Evolutionary conservation across 37 sponge, comb jelly and placozoan species (phyloP).

Genomic region (Chondrosia reniformis): DNA sequence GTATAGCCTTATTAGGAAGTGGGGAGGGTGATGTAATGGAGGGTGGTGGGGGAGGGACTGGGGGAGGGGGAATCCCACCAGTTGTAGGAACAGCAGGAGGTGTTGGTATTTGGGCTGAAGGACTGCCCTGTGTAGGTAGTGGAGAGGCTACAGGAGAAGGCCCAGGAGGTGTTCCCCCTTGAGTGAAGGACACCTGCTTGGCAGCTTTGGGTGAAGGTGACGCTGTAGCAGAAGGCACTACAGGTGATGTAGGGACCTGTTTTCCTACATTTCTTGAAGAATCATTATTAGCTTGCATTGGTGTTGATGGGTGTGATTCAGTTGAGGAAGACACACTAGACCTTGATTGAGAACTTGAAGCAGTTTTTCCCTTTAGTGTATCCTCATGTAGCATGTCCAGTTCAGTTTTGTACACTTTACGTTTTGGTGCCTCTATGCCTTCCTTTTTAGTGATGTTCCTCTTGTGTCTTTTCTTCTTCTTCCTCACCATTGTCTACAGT

Average conservation of each 20-base stretch:
- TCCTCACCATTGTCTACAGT: constrained; percentile 6
- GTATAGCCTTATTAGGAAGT: constrained; percentile 5
- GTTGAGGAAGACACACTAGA: too few relatives aligned
- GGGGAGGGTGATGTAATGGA: constrained; percentile 1
- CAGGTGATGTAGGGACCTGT: too few relatives aligned
- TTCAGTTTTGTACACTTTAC: constrained; percentile 16
- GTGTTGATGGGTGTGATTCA: too few relatives aligned
- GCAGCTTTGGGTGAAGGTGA: too few relatives aligned
- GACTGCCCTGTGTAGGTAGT: not conserved
- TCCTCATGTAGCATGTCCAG: constrained; percentile 3
- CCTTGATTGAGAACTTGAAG: too few relatives aligned
- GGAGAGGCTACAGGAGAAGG: too few relatives aligned
- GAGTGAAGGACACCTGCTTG: too few relatives aligned
- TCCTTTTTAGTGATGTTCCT: not conserved
- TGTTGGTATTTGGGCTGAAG: not conserved
- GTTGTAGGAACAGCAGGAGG: not conserved
- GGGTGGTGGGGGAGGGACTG: constrained; percentile 19
- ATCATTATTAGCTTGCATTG: too few relatives aligned
- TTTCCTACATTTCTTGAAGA: too few relatives aligned
- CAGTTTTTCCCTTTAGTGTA: too few relatives aligned
- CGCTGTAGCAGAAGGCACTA: too few relatives aligned
- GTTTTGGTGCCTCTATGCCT: not conserved
- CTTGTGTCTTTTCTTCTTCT: not conserved
- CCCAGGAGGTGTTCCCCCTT: too few relatives aligned
- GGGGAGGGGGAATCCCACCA: constrained; percentile 8